phyloP scores from a whole-genome alignment of 2,797 vertebrate genomes.

The Labeo calbasu region DNA sequence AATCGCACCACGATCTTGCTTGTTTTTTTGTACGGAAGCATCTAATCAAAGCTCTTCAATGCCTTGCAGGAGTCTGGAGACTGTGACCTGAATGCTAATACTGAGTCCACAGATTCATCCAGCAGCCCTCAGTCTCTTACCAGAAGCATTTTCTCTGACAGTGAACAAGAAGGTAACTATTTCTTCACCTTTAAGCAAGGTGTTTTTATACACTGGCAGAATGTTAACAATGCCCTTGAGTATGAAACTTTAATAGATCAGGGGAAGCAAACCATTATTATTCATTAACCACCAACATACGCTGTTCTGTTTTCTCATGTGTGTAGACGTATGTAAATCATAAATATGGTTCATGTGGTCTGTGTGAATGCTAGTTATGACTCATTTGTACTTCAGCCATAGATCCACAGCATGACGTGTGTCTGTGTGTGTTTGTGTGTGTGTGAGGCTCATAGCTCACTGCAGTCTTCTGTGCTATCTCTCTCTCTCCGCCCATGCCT shows the following conservation, averaged over 20 bases:
- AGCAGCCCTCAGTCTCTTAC: conserved; percentile 68
- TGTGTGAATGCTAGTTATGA: neutral
- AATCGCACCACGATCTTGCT: neutral
- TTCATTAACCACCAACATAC: neutral
- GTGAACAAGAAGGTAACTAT: conserved; percentile 62
- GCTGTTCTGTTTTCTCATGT: neutral
- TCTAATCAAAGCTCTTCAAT: neutral
- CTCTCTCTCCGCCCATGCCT: conserved; percentile 67
- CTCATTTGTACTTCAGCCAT: conserved; percentile 34
- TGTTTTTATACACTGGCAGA: neutral
- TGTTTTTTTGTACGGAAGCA: neutral
- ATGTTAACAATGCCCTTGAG: conserved; percentile 18
- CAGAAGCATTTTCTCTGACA: conserved; percentile 66
- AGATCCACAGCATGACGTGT: conserved; percentile 5
- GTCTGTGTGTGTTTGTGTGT: conserved; percentile 48
- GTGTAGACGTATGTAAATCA: conserved; percentile 2
- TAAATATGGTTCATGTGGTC: neutral
- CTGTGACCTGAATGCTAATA: conserved; percentile 81
- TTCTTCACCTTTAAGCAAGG: neutral
- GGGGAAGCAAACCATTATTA: neutral
- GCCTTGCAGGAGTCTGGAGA: conserved; percentile 64
- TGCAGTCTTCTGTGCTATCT: conserved; percentile 84
- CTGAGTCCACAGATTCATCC: conserved; percentile 47
- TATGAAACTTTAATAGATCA: conserved; percentile 50
- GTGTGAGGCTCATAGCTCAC: conserved; percentile 80